Evolutionary conservation across 2,888 invertebrate species (phyloP).

Genomic region (Drosophila sordidula): DNA sequence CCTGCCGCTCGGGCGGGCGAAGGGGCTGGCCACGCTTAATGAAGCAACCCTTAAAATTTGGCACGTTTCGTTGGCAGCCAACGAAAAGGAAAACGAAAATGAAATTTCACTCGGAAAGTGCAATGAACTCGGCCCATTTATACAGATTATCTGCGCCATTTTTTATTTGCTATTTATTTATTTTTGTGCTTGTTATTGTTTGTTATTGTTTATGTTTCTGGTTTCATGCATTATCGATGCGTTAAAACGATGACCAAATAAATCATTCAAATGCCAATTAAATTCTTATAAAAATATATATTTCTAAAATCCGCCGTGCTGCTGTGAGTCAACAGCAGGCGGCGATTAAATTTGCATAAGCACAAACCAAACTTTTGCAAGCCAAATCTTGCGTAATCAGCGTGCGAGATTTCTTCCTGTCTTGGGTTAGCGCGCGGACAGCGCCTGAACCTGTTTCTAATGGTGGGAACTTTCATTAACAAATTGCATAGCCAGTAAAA

Average conservation of each 20-base stretch:
- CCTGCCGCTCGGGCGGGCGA: constrained; percentile 7
- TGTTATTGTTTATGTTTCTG: constrained; percentile 21
- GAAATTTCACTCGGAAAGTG: constrained; percentile 57
- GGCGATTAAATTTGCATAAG: constrained; percentile 61
- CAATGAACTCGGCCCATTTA: constrained; percentile 62
- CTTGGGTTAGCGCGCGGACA: constrained; percentile 12
- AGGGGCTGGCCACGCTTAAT: constrained; percentile 60
- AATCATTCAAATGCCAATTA: constrained; percentile 37
- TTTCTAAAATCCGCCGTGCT: constrained; percentile 11
- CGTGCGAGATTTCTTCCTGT: constrained; percentile 59
- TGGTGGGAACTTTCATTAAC: constrained; percentile 77
- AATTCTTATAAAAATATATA: constrained; percentile 18
- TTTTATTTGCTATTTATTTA: constrained; percentile 10
- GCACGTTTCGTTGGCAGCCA: constrained; percentile 68
- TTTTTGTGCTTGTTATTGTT: constrained; percentile 27
- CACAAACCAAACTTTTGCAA: constrained; percentile 50
- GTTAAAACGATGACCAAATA: constrained; percentile 37
- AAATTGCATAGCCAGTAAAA: constrained; percentile 49
- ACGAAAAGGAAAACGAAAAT: constrained; percentile 59
- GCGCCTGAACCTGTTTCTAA: constrained; percentile 71
- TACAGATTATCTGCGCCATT: constrained; percentile 43
- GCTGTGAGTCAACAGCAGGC: constrained; percentile 39
- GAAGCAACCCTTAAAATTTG: constrained; percentile 80
- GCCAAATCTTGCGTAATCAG: constrained; percentile 62
- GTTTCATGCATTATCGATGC: constrained; percentile 38